These are phyloP conservation scores for Tachina fera DNA, from an alignment of 2,888 invertebrate species.

Conservation along the genomic window DNA sequence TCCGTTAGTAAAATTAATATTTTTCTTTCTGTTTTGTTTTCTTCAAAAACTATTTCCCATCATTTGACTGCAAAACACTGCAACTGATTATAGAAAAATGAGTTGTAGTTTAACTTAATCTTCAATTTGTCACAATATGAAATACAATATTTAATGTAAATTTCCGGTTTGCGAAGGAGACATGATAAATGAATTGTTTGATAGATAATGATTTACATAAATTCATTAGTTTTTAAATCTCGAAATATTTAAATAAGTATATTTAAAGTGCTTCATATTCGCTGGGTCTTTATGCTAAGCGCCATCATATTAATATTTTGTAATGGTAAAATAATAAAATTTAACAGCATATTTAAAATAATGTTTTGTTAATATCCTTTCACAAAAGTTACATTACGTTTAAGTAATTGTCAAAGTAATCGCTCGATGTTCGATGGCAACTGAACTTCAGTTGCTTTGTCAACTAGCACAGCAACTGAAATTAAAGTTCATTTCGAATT, in stretches of 20 bases:
- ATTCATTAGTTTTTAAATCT: background rate
- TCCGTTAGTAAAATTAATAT: conserved; percentile 15
- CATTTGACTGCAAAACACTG: conserved; percentile 8
- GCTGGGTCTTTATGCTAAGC: no score
- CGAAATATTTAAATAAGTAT: background rate
- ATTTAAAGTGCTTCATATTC: no score
- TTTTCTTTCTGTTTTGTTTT: background rate
- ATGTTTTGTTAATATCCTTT: no score
- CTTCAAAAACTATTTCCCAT: conserved; percentile 28
- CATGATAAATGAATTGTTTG: conserved; percentile 20
- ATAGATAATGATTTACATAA: conserved; percentile 6
- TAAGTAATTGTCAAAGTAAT: no score
- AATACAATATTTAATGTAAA: conserved; percentile 44
- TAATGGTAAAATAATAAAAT: no score
- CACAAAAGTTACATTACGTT: no score
- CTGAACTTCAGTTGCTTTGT: no score
- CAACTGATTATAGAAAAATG: conserved; percentile 48
- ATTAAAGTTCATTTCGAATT: no score
- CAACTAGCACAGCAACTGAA: no score
- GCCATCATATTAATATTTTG: no score
- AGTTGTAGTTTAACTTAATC: conserved; percentile 39
- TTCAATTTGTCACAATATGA: conserved; percentile 65
- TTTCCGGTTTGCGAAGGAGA: conserved; percentile 45
- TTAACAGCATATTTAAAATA: no score
- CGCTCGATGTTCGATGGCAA: no score